Percentiles rank a stretch among this genome's conserved stretches.
phyloP scores from a whole-genome alignment of 2,888 invertebrate species.

The Orthonevra nobilis region DNA sequence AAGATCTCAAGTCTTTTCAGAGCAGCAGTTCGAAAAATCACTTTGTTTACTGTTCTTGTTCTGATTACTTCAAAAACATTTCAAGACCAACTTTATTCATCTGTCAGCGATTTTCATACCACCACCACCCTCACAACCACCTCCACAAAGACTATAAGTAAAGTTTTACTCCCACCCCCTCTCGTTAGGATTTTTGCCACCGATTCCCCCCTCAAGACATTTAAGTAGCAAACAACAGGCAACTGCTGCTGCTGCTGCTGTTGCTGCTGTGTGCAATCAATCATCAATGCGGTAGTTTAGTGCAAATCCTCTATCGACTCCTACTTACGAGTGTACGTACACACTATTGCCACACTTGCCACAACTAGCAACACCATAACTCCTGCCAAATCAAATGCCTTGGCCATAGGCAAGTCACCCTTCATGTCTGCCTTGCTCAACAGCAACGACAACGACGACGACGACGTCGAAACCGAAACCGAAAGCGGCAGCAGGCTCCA shows the following conservation, averaged over 20 bases:
- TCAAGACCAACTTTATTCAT: slow-evolving; percentile 7
- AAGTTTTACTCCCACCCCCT: too few relatives aligned
- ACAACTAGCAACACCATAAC: slow-evolving; percentile 5
- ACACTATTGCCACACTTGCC: slow-evolving; percentile 34
- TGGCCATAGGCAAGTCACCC: too few relatives aligned
- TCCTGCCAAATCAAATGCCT: too few relatives aligned
- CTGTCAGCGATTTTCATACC: slow-evolving; percentile 6
- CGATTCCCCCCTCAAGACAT: too few relatives aligned
- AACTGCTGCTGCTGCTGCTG: slow-evolving; percentile 59
- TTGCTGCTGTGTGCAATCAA: slow-evolving; percentile 65
- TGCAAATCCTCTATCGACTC: slow-evolving; percentile 42
- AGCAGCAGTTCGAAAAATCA: too few relatives aligned
- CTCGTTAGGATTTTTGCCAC: too few relatives aligned
- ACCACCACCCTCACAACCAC: too few relatives aligned
- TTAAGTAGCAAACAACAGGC: slow-evolving; percentile 60
- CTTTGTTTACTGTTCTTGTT: too few relatives aligned
- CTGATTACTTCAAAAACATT: too few relatives aligned
- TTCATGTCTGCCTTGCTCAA: too few relatives aligned
- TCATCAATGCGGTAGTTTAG: slow-evolving; percentile 63
- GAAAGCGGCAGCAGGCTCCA: slow-evolving; percentile 51
- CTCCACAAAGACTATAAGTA: slow-evolving; percentile 27
- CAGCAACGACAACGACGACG: slow-evolving; percentile 37
- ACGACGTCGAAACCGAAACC: slow-evolving; percentile 55
- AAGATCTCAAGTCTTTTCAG: too few relatives aligned
- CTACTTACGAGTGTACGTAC: not conserved